These are phyloP conservation scores for Trematomus bernacchii DNA, from an alignment of 2,797 vertebrate genomes.

Conservation along the genomic window DNA sequence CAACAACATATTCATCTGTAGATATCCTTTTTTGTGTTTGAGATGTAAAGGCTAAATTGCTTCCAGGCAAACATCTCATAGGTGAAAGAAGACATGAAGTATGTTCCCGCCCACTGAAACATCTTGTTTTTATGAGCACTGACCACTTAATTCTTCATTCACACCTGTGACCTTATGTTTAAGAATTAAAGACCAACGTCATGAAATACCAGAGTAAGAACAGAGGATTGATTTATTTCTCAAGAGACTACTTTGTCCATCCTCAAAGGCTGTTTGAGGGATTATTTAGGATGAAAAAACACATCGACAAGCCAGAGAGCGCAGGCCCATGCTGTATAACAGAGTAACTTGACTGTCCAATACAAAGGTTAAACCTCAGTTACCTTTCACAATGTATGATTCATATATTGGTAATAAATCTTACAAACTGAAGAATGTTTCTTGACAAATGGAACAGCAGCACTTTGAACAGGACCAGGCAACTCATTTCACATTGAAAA, in stretches of 20 bases:
- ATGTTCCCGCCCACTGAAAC: constrained; percentile 50
- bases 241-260: constrained; percentile 54
- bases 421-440: background rate
- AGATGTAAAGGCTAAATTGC: constrained; percentile 67
- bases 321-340: constrained; percentile 1
- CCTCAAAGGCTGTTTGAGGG: constrained; percentile 45
- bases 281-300: constrained; percentile 34
- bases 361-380: constrained; percentile 38
- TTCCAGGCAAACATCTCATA: constrained; percentile 73
- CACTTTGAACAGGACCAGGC: background rate
- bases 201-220: constrained; percentile 59
- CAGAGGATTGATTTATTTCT: constrained; percentile 64
- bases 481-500: background rate
- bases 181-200: constrained; percentile 39
- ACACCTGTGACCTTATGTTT: constrained; percentile 66
- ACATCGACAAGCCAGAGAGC: constrained; percentile 12
- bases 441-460: constrained; percentile 18
- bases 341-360: constrained; percentile 13
- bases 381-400: constrained; percentile 16
- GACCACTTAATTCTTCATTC: constrained; percentile 66
- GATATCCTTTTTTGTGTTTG: constrained; percentile 56
- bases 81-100: constrained; percentile 63
- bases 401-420: constrained; percentile 22
- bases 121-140: constrained; percentile 61
- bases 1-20: constrained; percentile 47